Evolutionary conservation across 2,888 invertebrate genomes (phyloP), one percentile per base, ranked within the genome.

Genomic region (Parnassius mnemosyne): DNA sequence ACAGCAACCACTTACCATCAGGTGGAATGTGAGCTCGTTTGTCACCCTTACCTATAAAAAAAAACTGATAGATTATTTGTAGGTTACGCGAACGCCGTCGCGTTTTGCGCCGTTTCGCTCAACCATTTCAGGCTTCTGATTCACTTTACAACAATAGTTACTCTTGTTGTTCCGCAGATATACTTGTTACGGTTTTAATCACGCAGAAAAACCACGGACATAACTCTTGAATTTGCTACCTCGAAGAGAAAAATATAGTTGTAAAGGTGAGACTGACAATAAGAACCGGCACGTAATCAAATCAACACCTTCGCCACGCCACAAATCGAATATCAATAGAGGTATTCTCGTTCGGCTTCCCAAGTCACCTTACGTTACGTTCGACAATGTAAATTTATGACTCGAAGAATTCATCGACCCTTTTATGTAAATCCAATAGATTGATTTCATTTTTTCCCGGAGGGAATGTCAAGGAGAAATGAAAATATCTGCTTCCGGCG

Each of bases 341-440:
- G 50, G 52, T 60, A 49, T 54, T 62, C 34, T 34, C 57, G 51
- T 62, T 47, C 57, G 49, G 52, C 52, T 52, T 54, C 50, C 46
- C 43, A 42, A 51, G 49, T 53, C 51, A 55, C 53, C 50, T 63
- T 53, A 46, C 54, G 54, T 52, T 65, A 55, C 65, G 65, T 66
- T 69, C 72, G 66, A 71, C 71, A 71, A 65, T 65, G 66, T 68
- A 71, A 73, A 58, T 58, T 77, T 70, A 70, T 74, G 57, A 60
- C 57, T 60, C 44, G 53, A 57, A 60, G 57, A 69, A 67, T 64
- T 70, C 68, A 66, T 68, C 61, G 65, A 72, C 68, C 69, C 73
- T 73, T 80, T 78, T 80, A 81, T 80, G 81, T 75, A 77, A 80
- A 81, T 81, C 69, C 72, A 72, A 78, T 78, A 74, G 73, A 75